Base-by-base conservation (phyloP, 1,140 invertebrate species). In the Whitmania pigra region DNA sequence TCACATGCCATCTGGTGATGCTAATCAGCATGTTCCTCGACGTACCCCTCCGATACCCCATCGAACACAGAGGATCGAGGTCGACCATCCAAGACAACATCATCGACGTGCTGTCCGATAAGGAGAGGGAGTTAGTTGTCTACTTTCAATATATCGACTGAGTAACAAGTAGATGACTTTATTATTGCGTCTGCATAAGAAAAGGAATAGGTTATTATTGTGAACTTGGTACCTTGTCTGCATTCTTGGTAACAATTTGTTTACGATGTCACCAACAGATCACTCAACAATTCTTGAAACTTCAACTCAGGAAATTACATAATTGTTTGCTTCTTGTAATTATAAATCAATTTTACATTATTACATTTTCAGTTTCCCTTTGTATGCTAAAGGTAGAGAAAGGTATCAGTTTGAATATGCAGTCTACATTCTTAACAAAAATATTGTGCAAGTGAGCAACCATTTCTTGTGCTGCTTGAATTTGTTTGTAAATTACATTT, bases 381-480 rank as follows among this genome's bases (percentile, higher is more conserved):
- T 93, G 22, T 91, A 87, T 79, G 85, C 86, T 22, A 87, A 88
- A 79, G 87, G 88, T 31, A 89, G 88, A 80, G 87, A 87, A 77
- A 87, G 85, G 79, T 84, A 87, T 71, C 87, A 87, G 77, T 92
- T 88, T 82, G 87, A 88, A 76, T 92, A 92, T 82, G 91, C 87
- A 60, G 89, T 92, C 22, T 92, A 89, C 80, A 82, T 93, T 25
- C 80, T 93, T n/a, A 92, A 92, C 77, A 91, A 92, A 82, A 91
- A 92, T 80, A 89, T 93, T 74, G 88, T 89, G 66, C 90, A 92
- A 80, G 81, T 81, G 77, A 71, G 67, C 22, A n/a, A 55, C 29
- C 15, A 18, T 27, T 69, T 31, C 22, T n/a, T 57, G 67, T n/a
- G 9, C 22, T 53, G 27, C 27, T 27, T 74, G 2, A 20, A 74